These are phyloP conservation scores for Ichneumoninae sp. DNA, from an alignment of 2,888 invertebrate species.

Conservation along the genomic window DNA sequence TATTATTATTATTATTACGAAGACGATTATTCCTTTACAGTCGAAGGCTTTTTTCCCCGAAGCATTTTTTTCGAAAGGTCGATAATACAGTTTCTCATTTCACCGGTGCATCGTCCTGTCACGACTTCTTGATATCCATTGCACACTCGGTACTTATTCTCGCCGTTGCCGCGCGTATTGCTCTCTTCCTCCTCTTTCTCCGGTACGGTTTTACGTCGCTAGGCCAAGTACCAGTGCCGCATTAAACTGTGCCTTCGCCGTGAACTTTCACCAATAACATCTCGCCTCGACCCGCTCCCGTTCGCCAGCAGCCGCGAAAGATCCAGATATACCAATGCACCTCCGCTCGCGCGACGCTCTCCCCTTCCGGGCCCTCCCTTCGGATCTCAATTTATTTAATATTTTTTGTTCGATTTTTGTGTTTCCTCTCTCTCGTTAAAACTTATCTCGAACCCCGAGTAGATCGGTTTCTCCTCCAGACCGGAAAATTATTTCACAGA, in stretches of 20 bases:
- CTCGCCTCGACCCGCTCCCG: constrained; percentile 62
- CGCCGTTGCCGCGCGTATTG: neutral
- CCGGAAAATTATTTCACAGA: neutral
- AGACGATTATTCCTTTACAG: neutral
- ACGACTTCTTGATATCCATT: constrained; percentile 34
- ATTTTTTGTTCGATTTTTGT: neutral
- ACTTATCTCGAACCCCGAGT: neutral
- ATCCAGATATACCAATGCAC: constrained; percentile 9
- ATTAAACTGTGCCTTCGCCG: constrained; percentile 49
- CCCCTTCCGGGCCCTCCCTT: neutral
- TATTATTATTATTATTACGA: constrained; percentile 21
- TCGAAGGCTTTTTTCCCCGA: neutral
- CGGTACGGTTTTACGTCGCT: neutral
- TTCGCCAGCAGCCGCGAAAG: constrained; percentile 30
- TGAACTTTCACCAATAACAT: constrained; percentile 71
- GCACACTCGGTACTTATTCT: neutral
- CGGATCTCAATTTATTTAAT: neutral
- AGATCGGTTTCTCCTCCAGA: neutral
- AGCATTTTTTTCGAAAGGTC: neutral
- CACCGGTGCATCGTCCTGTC: neutral
- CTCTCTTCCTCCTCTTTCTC: neutral
- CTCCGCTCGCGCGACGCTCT: neutral
- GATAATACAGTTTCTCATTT: constrained; percentile 21
- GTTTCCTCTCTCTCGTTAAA: neutral
- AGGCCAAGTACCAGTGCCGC: constrained; percentile 36